Evolutionary conservation across 2,888 invertebrate genomes (phyloP).

Genomic region (Pristionchus mayeri): DNA sequence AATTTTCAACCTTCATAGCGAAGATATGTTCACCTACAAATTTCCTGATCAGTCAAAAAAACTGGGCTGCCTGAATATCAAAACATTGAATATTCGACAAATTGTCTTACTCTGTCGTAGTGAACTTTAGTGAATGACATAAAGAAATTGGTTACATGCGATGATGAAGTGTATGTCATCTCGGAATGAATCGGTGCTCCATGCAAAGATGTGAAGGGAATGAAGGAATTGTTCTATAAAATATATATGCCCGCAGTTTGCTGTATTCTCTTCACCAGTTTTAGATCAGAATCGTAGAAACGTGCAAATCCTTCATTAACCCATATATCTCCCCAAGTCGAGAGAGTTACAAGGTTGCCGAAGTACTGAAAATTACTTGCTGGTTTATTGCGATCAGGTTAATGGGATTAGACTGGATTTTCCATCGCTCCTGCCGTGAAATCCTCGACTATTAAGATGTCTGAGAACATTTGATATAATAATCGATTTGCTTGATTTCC

Average conservation of each 20-base stretch:
- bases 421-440: not conserved
- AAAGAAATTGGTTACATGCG: not conserved
- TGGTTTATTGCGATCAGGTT: not conserved
- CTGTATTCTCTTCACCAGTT: not conserved
- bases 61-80: too few relatives aligned
- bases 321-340: not conserved
- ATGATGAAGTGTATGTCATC: not conserved
- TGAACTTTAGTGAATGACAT: not conserved
- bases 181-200: not conserved
- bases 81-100: too few relatives aligned
- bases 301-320: not conserved
- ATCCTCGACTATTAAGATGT: not conserved
- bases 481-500: not conserved
- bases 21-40: too few relatives aligned
- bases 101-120: not conserved
- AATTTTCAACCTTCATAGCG: too few relatives aligned
- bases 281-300: not conserved
- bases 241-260: too few relatives aligned
- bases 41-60: too few relatives aligned
- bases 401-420: not conserved
- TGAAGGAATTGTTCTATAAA: not conserved
- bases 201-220: not conserved
- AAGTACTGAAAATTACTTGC: slow-evolving; percentile 11
- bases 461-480: not conserved
- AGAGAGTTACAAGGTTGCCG: too few relatives aligned